A percentile compares a stretch with the other conserved stretches of the same genome.
Evolutionary conservation across 2,888 invertebrate species (phyloP).

Genomic region (Pilophorus perplexus): DNA sequence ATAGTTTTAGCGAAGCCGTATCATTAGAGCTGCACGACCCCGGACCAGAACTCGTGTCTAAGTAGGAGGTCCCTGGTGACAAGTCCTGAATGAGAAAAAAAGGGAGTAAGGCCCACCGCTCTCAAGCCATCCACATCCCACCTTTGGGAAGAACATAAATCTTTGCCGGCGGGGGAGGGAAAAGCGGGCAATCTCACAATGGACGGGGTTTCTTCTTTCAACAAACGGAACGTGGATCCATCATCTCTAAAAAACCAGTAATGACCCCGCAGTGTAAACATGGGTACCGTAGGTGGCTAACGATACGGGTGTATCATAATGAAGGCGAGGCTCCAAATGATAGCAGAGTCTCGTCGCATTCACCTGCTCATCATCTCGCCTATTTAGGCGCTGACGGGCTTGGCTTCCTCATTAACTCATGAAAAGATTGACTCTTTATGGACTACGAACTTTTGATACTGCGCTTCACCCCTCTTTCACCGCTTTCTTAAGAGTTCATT

Average conservation of each 20-base stretch:
- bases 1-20: no score
- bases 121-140: slow-evolving; percentile 6
- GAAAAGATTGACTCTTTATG: slow-evolving; percentile 42
- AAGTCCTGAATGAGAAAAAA: slow-evolving; percentile 4
- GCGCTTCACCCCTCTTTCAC: slow-evolving; percentile 35
- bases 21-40: no score
- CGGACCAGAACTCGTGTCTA: slow-evolving; percentile 21
- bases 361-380: slow-evolving; percentile 34
- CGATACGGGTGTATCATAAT: slow-evolving; percentile 17
- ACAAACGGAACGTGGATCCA: slow-evolving; percentile 29
- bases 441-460: slow-evolving; percentile 28
- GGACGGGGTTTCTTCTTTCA: background rate
- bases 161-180: slow-evolving; percentile 14
- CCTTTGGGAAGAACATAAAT: slow-evolving; percentile 14
- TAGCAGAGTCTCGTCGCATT: slow-evolving; percentile 24
- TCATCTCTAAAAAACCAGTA: slow-evolving; percentile 36
- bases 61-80: slow-evolving; percentile 36
- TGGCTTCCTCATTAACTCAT: slow-evolving; percentile 39
- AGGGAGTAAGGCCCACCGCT: background rate
- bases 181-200: background rate
- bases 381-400: slow-evolving; percentile 41
- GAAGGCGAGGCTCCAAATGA: slow-evolving; percentile 23
- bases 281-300: slow-evolving; percentile 42
- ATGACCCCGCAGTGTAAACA: slow-evolving; percentile 42
- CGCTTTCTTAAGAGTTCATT: slow-evolving; percentile 37